These are phyloP conservation scores for Eremobia ochroleuca DNA, from an alignment of 2,888 invertebrate species.

Conservation along the genomic window DNA sequence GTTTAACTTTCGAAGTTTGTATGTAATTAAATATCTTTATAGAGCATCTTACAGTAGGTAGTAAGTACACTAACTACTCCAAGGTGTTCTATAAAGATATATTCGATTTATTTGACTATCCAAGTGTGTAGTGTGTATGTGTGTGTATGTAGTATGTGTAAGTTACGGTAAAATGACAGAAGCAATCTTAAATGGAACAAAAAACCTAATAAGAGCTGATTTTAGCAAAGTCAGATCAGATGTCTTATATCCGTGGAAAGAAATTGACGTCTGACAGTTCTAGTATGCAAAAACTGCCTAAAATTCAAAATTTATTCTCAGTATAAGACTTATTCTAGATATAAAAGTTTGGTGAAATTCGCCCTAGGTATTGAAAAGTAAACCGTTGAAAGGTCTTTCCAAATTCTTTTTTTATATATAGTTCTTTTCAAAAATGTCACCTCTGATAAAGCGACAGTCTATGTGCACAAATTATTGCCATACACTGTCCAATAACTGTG, in stretches of 20 bases:
- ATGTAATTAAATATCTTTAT: not conserved
- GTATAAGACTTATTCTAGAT: too few relatives aligned
- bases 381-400: not conserved
- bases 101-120: not conserved
- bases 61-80: not conserved
- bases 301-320: too few relatives aligned
- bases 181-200: not conserved
- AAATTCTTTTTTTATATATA: not conserved
- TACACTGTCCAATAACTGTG: not conserved
- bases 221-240: too few relatives aligned
- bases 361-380: too few relatives aligned
- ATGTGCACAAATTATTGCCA: conserved; percentile 15
- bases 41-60: not conserved
- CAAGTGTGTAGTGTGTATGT: too few relatives aligned
- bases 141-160: too few relatives aligned
- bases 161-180: not conserved
- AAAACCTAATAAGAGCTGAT: too few relatives aligned
- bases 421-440: not conserved
- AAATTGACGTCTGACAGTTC: too few relatives aligned
- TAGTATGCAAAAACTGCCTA: too few relatives aligned
- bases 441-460: not conserved
- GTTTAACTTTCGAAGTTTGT: not conserved
- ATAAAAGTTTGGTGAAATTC: too few relatives aligned
- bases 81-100: not conserved
- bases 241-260: too few relatives aligned